Evolutionary conservation across 2,797 vertebrate species (phyloP).

Genomic region (Oreochromis mossambicus): DNA sequence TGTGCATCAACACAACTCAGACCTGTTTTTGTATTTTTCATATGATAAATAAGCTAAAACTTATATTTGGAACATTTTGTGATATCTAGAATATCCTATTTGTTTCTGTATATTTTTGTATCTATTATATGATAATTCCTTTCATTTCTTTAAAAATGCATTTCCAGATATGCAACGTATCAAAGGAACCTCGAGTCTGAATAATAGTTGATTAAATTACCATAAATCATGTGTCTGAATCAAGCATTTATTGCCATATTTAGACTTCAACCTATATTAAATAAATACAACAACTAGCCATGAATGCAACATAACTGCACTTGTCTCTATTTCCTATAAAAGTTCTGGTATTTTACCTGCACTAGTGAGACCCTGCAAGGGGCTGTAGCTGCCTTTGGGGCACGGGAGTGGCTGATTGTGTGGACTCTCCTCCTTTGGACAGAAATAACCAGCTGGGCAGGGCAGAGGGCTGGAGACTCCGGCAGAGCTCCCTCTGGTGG

Average conservation of each 20-base stretch:
- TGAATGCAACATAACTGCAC: background rate
- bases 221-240: background rate
- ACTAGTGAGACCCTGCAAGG: constrained; percentile 69
- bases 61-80: background rate
- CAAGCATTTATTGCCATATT: background rate
- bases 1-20: background rate
- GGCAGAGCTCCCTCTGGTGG: constrained; percentile 38
- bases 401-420: constrained; percentile 79
- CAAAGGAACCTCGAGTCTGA: background rate
- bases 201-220: background rate
- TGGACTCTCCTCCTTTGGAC: constrained; percentile 74
- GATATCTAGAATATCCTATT: background rate
- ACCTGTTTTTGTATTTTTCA: background rate
- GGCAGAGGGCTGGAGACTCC: constrained; percentile 61
- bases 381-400: constrained; percentile 84
- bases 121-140: background rate
- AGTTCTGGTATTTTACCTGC: constrained; percentile 47
- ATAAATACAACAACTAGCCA: background rate
- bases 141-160: background rate
- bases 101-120: background rate
- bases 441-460: constrained; percentile 82
- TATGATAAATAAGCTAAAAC: background rate
- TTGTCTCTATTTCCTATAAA: background rate
- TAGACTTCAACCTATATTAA: background rate
- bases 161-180: background rate